Base-by-base conservation (phyloP, 1,140 invertebrate species). In the Physella acuta region DNA sequence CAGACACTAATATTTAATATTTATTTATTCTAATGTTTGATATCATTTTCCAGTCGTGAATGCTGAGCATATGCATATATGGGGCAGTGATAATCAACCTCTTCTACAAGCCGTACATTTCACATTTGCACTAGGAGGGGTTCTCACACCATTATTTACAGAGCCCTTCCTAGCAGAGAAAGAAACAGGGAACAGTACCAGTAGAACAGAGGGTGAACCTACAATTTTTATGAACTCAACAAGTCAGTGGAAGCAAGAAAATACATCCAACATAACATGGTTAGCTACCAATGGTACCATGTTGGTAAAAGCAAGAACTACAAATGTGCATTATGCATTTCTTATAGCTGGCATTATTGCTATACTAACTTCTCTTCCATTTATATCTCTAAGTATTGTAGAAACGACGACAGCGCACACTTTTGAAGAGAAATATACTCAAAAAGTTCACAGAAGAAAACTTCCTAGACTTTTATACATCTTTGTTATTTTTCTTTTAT, bases 41-140 rank as follows among this genome's bases (percentile, higher is more conserved):
- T 65, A 26, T n/a, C n/a, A n/a, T n/a, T 5, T 66, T 75, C 60
- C 78, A 86, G 86, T 84, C 60, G 81, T 82, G 2, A 87, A 87
- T 79, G 82, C 86, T 5, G 74, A 84, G 56, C 82, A 85, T 63
- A 66, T 87, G 31, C 73, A 82, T 55, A 75, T 86, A 5, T 88
- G 87, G 87, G 82, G 84, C 1, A 76, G 78, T 37, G 77, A 85
- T 31, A 84, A 83, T 8, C 53, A 66, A 52, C 65, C 70, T 0
- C 71, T 65, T 26, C 62, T 77, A 61, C 75, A 77, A 58, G 52
- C 60, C 33, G 51, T 76, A 8, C 77, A 79, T 60, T 77, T 79
- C 61, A 44, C 55, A 17, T 79, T 76, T 68, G 74, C 77, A 39
- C 39, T 77, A 36, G 77, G 75, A 26, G 77, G 77, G 36, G 61